Conservation (phyloP, 2,797 vertebrate genomes). For the Dipus sagitta region DNA sequence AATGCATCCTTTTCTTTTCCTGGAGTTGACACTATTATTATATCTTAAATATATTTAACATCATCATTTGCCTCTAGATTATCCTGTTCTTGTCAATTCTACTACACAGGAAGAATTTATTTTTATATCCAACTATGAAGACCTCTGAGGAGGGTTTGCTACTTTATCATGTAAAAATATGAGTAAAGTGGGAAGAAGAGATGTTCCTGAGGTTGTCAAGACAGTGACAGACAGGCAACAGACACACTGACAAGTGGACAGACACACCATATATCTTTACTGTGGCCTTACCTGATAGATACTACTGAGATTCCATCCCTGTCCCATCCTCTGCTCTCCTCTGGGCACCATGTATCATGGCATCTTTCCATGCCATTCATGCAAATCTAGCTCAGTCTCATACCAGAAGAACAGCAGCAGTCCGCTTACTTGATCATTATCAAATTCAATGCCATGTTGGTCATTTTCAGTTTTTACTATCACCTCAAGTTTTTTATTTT, state of each 20-base stretch:
- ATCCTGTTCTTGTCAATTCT: too few relatives aligned
- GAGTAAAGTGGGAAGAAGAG: not conserved
- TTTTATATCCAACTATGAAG: not conserved
- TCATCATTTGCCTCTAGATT: not conserved
- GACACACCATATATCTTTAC: not conserved
- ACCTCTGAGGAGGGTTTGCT: not conserved
- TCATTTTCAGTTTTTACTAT: not conserved
- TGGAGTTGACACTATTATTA: not conserved
- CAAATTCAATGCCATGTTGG: not conserved
- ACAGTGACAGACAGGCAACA: not conserved
- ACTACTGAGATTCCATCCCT: rapidly evolving
- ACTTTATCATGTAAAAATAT: not conserved
- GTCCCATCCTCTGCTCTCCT: not conserved
- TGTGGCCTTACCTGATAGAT: rapidly evolving
- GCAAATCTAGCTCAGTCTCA: not conserved
- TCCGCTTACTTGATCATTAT: not conserved
- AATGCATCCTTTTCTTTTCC: not conserved
- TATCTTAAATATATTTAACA: not conserved
- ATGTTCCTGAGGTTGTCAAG: not conserved
- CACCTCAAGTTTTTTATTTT: not conserved
- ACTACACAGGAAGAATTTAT: not conserved
- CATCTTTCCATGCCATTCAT: rapidly evolving
- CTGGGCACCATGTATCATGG: not conserved
- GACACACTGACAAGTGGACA: not conserved
- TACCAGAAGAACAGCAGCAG: not conserved